phyloP scores from a whole-genome alignment of 1,140 invertebrate genomes.

The Drosophila saltans region DNA sequence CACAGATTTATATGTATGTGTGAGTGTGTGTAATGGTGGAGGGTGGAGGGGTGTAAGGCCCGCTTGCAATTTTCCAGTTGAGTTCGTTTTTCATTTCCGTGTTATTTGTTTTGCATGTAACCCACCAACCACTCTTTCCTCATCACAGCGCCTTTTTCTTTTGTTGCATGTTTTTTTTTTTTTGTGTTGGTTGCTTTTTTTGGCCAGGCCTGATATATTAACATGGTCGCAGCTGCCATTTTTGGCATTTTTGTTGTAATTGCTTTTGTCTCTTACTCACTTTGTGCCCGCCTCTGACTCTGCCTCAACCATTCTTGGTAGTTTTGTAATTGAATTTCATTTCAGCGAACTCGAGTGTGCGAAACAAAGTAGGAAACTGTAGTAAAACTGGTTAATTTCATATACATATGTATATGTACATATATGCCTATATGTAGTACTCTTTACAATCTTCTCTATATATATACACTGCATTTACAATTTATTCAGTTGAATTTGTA shows the following conservation, averaged over 20 bases:
- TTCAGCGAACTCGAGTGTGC: conserved; percentile 12
- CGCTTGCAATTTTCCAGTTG: conserved; percentile 75
- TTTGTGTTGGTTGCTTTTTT: conserved; percentile 27
- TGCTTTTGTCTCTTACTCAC: conserved; percentile 46
- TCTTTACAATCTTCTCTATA: neutral
- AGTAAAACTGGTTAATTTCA: conserved; percentile 8
- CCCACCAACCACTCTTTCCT: conserved; percentile 12
- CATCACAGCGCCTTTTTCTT: conserved; percentile 25
- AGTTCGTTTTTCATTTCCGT: conserved; percentile 79
- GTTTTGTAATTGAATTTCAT: conserved; percentile 72
- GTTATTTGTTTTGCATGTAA: conserved; percentile 74
- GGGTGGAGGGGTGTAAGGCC: neutral
- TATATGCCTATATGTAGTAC: neutral
- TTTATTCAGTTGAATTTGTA: too few relatives aligned
- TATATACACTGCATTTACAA: neutral
- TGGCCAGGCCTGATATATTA: conserved; percentile 65
- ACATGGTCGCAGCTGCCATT: conserved; percentile 66
- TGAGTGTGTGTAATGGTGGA: conserved; percentile 28
- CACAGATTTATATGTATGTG: conserved; percentile 26
- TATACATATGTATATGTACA: neutral
- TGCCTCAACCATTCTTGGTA: neutral
- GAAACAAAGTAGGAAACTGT: conserved; percentile 2
- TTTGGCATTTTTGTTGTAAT: conserved; percentile 62
- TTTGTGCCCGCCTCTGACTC: neutral
- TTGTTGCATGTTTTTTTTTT: conserved; percentile 18